A percentile compares a stretch with the other conserved stretches of the same genome.
phyloP scores from a whole-genome alignment of 1,140 invertebrate genomes.

The Eubasilissa regina region DNA sequence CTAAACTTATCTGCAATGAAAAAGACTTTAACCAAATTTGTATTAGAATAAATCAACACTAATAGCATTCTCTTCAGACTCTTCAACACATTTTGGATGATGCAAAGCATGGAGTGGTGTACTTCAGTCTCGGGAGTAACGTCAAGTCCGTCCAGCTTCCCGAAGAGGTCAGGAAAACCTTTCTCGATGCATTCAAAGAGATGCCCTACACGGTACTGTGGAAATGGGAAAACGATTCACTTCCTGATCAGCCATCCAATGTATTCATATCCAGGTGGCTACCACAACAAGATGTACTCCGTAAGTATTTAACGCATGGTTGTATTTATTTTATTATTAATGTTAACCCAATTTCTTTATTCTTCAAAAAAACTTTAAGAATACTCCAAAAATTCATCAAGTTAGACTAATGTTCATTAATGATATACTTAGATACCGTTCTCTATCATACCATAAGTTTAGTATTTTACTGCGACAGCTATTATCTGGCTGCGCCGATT shows the following conservation, averaged over 20 bases:
- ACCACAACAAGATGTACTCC: slow-evolving; percentile 57
- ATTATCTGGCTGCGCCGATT: no score
- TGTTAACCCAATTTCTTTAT: no score
- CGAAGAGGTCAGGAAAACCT: slow-evolving; percentile 46
- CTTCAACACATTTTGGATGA: not conserved
- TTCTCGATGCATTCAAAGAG: slow-evolving; percentile 65
- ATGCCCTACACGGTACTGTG: slow-evolving; percentile 74
- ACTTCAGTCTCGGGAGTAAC: slow-evolving; percentile 65
- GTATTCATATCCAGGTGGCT: slow-evolving; percentile 70
- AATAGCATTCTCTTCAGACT: not conserved
- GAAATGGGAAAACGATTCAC: slow-evolving; percentile 73
- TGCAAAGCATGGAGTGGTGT: slow-evolving; percentile 55
- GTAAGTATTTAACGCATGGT: slow-evolving; percentile 41
- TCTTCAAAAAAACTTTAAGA: no score
- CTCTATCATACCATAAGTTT: no score
- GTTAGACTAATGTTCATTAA: no score
- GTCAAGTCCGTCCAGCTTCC: slow-evolving; percentile 53
- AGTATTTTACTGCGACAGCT: no score
- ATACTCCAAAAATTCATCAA: no score
- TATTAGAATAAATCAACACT: not conserved
- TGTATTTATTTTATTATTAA: not conserved
- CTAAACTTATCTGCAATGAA: no score
- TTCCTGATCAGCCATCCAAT: slow-evolving; percentile 68
- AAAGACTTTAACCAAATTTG: no score
- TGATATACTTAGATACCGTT: no score